phyloP scores from a whole-genome alignment of 2,113 vertebrate species.

The Callopanchax toddi region DNA sequence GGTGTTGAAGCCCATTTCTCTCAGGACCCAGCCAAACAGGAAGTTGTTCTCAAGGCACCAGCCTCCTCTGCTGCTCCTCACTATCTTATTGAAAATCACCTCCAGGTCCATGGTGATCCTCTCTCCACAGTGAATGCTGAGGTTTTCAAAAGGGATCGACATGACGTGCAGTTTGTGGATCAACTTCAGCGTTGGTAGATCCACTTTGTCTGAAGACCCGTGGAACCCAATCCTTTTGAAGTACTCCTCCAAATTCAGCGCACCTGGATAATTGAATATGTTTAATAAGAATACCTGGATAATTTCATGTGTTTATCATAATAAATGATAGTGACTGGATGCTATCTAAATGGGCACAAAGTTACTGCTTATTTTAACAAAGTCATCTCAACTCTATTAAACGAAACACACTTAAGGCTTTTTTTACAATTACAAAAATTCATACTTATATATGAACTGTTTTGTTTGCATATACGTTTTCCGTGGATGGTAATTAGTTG shows the following conservation, averaged over 20 bases:
- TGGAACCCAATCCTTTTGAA: constrained; percentile 86
- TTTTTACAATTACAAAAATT: too few species aligned
- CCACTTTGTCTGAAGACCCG: constrained; percentile 62
- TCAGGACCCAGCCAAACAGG: constrained; percentile 85
- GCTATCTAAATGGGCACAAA: too few species aligned
- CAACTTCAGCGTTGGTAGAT: constrained; percentile 80
- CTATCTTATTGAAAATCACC: constrained; percentile 80
- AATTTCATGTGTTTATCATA: too few species aligned
- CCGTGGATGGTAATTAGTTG: too few species aligned
- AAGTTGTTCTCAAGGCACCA: constrained; percentile 90
- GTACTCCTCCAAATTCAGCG: constrained; percentile 85
- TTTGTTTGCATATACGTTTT: too few species aligned
- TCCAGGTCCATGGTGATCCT: constrained; percentile 76
- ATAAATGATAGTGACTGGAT: too few species aligned
- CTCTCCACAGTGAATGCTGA: constrained; percentile 87
- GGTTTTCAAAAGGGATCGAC: constrained; percentile 86
- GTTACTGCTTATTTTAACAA: too few species aligned
- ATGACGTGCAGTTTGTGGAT: constrained; percentile 81
- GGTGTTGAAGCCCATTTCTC: constrained; percentile 80
- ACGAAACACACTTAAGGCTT: too few species aligned
- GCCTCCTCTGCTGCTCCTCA: constrained; percentile 81
- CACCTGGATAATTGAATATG: constrained; percentile 20
- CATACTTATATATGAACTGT: too few species aligned
- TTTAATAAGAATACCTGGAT: too few species aligned
- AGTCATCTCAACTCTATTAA: too few species aligned